Conservation (phyloP, 2,113 vertebrate genomes). For the Limnothrissa miodon region DNA sequence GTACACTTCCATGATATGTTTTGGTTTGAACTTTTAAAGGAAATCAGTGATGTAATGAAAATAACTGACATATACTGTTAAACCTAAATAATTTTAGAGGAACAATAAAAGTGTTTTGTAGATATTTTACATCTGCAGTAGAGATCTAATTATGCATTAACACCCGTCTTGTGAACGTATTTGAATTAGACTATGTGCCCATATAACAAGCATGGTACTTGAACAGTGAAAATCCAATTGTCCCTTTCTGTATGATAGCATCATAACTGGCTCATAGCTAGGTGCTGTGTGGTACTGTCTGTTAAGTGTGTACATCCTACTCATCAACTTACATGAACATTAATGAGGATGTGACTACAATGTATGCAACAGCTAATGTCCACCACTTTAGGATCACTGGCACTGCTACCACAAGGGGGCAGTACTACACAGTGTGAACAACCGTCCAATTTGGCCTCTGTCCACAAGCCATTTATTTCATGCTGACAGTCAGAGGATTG, state of each 20-base stretch:
- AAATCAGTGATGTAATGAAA: no score
- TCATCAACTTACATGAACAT: no score
- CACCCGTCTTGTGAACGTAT: background rate
- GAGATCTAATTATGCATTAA: background rate
- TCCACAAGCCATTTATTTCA: background rate
- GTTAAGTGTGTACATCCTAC: no score
- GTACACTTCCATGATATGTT: no score
- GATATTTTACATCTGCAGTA: background rate
- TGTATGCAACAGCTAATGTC: background rate
- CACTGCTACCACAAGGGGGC: constrained; percentile 53
- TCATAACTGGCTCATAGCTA: background rate
- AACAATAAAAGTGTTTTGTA: no score
- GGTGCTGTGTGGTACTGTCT: background rate
- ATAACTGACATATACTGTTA: no score
- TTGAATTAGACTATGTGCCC: background rate
- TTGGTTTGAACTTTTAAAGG: no score
- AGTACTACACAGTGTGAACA: constrained; percentile 45
- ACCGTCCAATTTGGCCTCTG: background rate
- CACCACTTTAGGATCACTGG: background rate
- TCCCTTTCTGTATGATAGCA: background rate
- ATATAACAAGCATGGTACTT: background rate
- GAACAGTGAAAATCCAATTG: background rate
- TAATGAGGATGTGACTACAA: background rate
- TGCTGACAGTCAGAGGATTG: background rate
- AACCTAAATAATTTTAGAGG: no score